Percentiles rank a stretch among this genome's conserved stretches.
phyloP scores from a whole-genome alignment of 2,888 invertebrate genomes.

The Trachelus tabidus region DNA sequence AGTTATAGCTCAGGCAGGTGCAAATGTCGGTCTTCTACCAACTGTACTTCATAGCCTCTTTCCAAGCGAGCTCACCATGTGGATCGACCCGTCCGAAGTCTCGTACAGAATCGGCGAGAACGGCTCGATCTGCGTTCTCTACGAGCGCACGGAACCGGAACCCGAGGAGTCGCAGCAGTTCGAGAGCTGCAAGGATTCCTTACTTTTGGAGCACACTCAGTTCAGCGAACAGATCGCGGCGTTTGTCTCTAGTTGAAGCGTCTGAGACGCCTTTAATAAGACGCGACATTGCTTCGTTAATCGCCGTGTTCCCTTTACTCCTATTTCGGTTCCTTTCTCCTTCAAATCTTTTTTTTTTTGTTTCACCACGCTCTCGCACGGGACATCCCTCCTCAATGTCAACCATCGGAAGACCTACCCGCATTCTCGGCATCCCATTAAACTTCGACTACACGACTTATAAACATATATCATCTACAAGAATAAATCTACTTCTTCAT shows the following conservation, averaged over 20 bases:
- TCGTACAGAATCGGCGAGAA: slow-evolving; percentile 75
- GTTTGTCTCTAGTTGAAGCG: slow-evolving; percentile 62
- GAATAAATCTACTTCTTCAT: background rate
- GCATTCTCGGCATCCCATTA: background rate
- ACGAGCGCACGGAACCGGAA: slow-evolving; percentile 60
- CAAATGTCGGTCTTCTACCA: slow-evolving; percentile 72
- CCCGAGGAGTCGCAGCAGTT: slow-evolving; percentile 54
- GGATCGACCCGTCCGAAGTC: slow-evolving; percentile 82
- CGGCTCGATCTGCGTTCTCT: slow-evolving; percentile 73
- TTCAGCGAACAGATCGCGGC: slow-evolving; percentile 63
- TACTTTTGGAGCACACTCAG: slow-evolving; percentile 60
- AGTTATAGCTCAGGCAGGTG: slow-evolving; percentile 74
- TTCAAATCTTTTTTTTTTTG: background rate
- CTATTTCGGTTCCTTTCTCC: background rate
- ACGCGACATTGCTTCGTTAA: background rate
- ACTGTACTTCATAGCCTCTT: slow-evolving; percentile 70
- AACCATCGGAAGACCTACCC: background rate
- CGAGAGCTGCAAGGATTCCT: slow-evolving; percentile 63
- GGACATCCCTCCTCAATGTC: background rate
- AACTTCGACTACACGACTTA: background rate
- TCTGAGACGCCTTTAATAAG: background rate
- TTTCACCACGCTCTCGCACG: background rate
- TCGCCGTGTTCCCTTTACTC: background rate
- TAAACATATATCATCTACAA: background rate
- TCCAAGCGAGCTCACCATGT: slow-evolving; percentile 79